phyloP scores from a whole-genome alignment of 2,113 vertebrate species.

The Pomatostomus ruficeps region DNA sequence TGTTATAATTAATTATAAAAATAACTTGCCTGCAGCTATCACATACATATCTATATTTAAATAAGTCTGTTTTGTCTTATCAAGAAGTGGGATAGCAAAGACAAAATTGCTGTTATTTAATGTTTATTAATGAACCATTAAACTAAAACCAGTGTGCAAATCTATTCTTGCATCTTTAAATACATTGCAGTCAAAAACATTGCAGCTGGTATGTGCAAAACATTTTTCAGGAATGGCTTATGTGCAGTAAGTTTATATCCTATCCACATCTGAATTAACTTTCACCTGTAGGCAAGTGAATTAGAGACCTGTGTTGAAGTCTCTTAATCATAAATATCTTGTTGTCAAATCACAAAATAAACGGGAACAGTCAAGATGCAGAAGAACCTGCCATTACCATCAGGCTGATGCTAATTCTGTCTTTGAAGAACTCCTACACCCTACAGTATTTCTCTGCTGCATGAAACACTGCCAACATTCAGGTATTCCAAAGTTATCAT shows the following conservation, averaged over 20 bases:
- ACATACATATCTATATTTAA: neutral
- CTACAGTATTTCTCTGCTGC: neutral
- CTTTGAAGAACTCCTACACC: neutral
- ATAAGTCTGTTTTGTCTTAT: neutral
- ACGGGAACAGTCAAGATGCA: accelerated
- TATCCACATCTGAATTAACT: neutral
- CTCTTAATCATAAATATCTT: neutral
- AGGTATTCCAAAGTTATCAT: neutral
- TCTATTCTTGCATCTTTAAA: neutral
- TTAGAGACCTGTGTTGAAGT: neutral
- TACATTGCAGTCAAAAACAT: neutral
- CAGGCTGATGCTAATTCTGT: neutral
- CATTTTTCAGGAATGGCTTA: neutral
- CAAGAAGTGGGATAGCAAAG: neutral
- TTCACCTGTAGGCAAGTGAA: neutral
- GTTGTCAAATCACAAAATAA: neutral
- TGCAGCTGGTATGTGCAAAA: neutral
- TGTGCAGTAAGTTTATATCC: neutral
- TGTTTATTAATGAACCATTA: neutral
- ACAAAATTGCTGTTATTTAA: neutral
- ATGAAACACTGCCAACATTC: neutral
- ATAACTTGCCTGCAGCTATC: neutral
- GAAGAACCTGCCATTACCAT: neutral
- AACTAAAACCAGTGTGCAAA: neutral
- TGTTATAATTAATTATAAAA: conserved; percentile 22